Evolutionary conservation across 1,140 invertebrate genomes (phyloP), one percentile per base, ranked within the genome.

Genomic region (Carcinoscorpius rotundicauda): DNA sequence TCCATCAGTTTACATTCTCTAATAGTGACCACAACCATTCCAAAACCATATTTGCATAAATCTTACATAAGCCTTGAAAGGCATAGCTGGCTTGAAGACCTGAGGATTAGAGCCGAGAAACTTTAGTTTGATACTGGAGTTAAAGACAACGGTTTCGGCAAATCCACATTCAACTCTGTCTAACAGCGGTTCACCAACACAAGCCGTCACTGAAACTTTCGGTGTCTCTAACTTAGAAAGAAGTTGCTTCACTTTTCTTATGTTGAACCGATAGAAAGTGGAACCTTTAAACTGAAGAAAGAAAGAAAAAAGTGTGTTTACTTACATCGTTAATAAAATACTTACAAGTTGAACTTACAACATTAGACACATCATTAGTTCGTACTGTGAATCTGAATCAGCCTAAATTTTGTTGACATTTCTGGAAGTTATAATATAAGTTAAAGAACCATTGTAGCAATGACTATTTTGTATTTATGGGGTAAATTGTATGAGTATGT

Each of bases 21-120:
- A 29, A 29, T 29, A 29, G 29, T 29, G 29, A 29, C 29, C 29
- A 29, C 29, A 29, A 29, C 29, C 29, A 29, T 29, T 29, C 29
- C 2, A 29, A 29, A 29, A 29, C 29, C 29, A 29, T 29, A 29
- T 29, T 2, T 64, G n/a, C 8, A 50, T 53, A 61, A 67, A 49
- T 82, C 86, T 85, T 76, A 89, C 86, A 76, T 87, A 88, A 68
- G 81, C 77, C 66, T 83, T 85, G 72, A 91, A 87, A 1, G 91
- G 88, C 88, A 96, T 94, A 3, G 87, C 80, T 0, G 94, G 93
- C 76, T 97, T 97, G 76, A 97, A 97, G 6, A 97, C 86, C 77
- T 96, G 89, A 4, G 93, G 88, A 0, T 85, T 85, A 49, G 89
- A 90, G 1, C 94, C 94, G 0, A 97, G 79, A 76, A 96, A 94